Evolutionary conservation across 1,140 invertebrate genomes (phyloP).

Genomic region (Drosophila parabipectinata): DNA sequence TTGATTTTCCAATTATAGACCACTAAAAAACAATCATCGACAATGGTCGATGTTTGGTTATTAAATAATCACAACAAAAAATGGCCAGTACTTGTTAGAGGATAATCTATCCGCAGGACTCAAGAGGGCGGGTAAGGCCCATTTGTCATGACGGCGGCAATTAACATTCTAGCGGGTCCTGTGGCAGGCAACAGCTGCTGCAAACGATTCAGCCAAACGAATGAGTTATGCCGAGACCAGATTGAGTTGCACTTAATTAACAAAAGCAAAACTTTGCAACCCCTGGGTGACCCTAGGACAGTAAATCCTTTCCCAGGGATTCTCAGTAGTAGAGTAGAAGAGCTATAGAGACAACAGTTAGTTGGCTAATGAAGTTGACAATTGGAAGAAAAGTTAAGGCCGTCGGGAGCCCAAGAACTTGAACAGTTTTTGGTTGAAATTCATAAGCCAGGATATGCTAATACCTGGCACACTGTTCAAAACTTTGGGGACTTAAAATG

Average conservation of each 20-base stretch:
- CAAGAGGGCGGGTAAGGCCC: neutral
- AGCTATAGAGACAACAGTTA: constrained; percentile 7
- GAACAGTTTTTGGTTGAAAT: constrained; percentile 12
- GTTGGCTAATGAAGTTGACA: constrained; percentile 59
- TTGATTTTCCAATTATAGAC: constrained; percentile 29
- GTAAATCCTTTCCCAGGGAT: constrained; percentile 9
- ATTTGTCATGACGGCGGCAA: constrained; percentile 36
- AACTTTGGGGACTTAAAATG: neutral
- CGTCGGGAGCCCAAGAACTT: constrained; percentile 9
- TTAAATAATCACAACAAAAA: neutral
- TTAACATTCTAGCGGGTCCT: constrained; percentile 23
- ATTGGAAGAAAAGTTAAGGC: constrained; percentile 39
- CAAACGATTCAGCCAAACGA: constrained; percentile 30
- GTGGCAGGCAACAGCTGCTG: constrained; percentile 23
- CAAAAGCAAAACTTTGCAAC: constrained; percentile 43
- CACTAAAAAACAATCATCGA: constrained; percentile 29
- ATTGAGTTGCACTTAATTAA: constrained; percentile 70
- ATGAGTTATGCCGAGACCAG: constrained; percentile 51
- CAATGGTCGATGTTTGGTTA: neutral
- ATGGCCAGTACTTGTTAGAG: neutral
- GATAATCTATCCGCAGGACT: neutral
- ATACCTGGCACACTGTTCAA: neutral
- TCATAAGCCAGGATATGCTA: constrained; percentile 21
- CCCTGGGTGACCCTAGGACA: constrained; percentile 37
- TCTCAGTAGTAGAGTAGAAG: neutral